phyloP scores from a whole-genome alignment of 1,140 invertebrate genomes.

The Caenorhabditis briggsae region DNA sequence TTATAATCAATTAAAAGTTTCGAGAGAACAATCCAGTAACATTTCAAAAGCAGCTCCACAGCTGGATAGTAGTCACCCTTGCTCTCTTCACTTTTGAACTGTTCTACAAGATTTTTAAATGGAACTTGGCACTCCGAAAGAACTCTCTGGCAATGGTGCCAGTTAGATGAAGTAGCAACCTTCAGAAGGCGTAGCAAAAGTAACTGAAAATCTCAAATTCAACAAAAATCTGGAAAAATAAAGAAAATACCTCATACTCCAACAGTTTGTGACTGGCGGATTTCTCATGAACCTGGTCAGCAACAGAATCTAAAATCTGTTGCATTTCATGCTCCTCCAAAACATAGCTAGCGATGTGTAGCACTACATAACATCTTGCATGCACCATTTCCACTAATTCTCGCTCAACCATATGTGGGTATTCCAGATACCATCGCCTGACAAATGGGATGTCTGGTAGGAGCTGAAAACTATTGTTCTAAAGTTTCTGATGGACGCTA shows the following conservation, averaged over 20 bases:
- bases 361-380: neutral
- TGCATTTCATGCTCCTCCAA: neutral
- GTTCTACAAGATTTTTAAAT: neutral
- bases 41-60: neutral
- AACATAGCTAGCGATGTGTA: slow-evolving; percentile 28
- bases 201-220: neutral
- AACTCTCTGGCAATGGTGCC: neutral
- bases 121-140: neutral
- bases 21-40: slow-evolving; percentile 17
- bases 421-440: neutral
- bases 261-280: neutral
- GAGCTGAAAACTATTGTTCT: neutral
- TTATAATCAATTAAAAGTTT: neutral
- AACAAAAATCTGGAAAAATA: neutral
- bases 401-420: slow-evolving; percentile 12
- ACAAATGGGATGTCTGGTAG: neutral
- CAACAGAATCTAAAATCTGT: neutral
- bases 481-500: neutral
- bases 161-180: neutral
- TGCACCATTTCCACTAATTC: slow-evolving; percentile 17
- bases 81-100: neutral
- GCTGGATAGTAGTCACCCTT: neutral
- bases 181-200: neutral
- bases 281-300: neutral
- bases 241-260: neutral